Conservation (phyloP, 53 echinoderm and acorn worm species). For the Stichopus horrens region DNA sequence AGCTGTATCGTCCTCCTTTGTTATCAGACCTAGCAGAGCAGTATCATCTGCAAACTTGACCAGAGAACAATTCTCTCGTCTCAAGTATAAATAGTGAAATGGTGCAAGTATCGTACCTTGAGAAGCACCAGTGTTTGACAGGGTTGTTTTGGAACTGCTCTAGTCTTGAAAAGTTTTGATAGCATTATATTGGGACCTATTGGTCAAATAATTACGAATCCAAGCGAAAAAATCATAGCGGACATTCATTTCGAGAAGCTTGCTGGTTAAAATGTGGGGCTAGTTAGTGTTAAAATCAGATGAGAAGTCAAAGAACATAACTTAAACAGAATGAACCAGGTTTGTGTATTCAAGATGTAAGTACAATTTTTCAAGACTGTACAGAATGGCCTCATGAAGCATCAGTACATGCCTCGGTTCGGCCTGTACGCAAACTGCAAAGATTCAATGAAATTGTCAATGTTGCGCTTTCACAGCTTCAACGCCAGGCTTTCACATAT, state of each 20-base stretch:
- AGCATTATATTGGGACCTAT: not conserved
- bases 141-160: not conserved
- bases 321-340: not conserved
- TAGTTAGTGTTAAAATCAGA: conserved; percentile 21
- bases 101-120: not conserved
- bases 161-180: not conserved
- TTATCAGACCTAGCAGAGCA: too few species aligned
- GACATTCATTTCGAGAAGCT: not conserved
- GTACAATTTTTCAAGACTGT: conserved; percentile 27
- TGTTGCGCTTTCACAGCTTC: conserved; percentile 12
- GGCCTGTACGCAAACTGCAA: conserved; percentile 45
- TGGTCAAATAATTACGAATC: not conserved
- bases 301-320: conserved; percentile 13
- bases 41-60: too few species aligned
- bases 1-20: not conserved
- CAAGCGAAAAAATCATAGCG: not conserved
- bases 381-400: conserved; percentile 17
- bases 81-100: too few species aligned
- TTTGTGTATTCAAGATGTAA: conserved; percentile 30
- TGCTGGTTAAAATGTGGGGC: not conserved
- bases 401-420: conserved; percentile 26
- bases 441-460: conserved; percentile 19
- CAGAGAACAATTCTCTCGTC: too few species aligned
- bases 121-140: not conserved
- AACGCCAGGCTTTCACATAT: conserved; percentile 9